Evolutionary conservation across 2,888 invertebrate genomes (phyloP), one percentile per base, ranked within the genome.

Genomic region (Euclidia mi): DNA sequence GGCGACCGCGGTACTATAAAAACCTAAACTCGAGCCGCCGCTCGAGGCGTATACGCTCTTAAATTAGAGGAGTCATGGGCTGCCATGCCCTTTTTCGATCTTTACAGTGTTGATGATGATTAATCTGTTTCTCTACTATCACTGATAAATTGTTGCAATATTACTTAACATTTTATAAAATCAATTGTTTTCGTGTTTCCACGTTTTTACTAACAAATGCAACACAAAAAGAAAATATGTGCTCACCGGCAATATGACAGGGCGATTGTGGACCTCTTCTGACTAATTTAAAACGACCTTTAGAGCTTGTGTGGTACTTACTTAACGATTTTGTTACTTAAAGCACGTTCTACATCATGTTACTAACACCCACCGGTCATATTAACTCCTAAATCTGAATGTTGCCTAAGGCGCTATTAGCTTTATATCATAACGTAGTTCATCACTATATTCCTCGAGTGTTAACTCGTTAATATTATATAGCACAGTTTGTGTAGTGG

Each of bases 361-460:
- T 56, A 53, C 49, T 55, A 60, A 62, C 62, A 60, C 55, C 61
- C 53, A 56, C 56, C 51, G 65, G 56, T 62, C 59, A 50, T 66
- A 61, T 73, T 71, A 71, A 63, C 53, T 66, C 59, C 57, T 42
- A 62, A 70, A 70, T 62, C 70, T 58, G 62, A 66, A 62, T 56
- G 62, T 56, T 57, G 59, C 61, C 66, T 57, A 45, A 52, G 45
- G 67, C 52, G 53, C 50, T 56, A 71, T 66, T 61, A 57, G 56
- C 49, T 56, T 53, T 48, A 66, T 56, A 59, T 56, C 59, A 43
- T 65, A 57, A 70, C 56, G 56, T 56, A 60, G 59, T 73, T 67
- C 64, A 68, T 69, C 68, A 67, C 52, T 63, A 64, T 50, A 47
- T 50, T 40, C n/a, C 45, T 49, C 42, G 45, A 34, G 45, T 44